A percentile compares a stretch with the other conserved stretches of the same genome.
phyloP scores from a whole-genome alignment of 2,797 vertebrate species.

The Sardinella longiceps region DNA sequence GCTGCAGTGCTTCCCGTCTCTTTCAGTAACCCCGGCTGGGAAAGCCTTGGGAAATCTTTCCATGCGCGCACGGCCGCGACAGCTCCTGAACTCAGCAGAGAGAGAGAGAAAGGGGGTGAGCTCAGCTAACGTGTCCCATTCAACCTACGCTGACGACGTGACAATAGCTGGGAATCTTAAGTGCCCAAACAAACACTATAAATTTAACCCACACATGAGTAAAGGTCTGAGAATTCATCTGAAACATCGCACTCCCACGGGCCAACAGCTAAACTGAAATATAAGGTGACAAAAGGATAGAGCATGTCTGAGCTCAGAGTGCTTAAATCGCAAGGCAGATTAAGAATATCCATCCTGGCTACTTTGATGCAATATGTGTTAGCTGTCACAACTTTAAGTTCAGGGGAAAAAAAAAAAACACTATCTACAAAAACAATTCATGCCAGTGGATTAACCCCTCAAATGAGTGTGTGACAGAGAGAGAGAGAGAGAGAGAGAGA shows the following conservation, averaged over 20 bases:
- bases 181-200: constrained; percentile 21
- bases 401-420: background rate
- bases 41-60: constrained; percentile 20
- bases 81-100: constrained; percentile 13
- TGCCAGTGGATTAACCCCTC: background rate
- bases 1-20: constrained; percentile 38
- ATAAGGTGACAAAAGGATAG: background rate
- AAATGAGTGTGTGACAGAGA: no score
- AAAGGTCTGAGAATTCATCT: constrained; percentile 18
- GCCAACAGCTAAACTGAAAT: background rate
- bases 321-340: background rate
- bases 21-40: background rate
- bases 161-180: constrained; percentile 21
- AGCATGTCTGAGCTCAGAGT: background rate
- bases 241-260: background rate
- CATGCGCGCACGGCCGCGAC: background rate
- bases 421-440: background rate
- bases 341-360: background rate
- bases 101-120: background rate
- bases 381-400: background rate
- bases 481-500: no score
- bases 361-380: background rate
- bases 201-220: constrained; percentile 21
- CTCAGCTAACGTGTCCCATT: background rate
- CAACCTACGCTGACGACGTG: background rate